Evolutionary conservation across 2,113 vertebrate species (phyloP), one percentile per base, ranked within the genome.

Genomic region (Salvelinus sp.): DNA sequence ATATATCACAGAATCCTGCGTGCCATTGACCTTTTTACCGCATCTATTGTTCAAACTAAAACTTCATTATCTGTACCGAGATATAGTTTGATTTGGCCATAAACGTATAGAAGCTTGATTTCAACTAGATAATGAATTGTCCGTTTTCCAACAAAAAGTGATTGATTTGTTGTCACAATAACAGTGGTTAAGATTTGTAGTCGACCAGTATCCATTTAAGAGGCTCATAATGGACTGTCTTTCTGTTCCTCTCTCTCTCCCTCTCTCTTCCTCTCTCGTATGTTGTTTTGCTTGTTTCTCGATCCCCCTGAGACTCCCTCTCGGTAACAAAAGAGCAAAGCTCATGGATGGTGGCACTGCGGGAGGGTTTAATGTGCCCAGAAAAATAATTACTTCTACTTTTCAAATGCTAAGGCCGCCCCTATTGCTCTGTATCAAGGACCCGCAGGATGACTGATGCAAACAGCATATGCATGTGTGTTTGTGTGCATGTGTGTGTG

Each of bases 301-400:
- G 18, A 10, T 3, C 4, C 63, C 78, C 73, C 81, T 10, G 82
- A 75, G 88, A 86, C 54, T 30, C 38, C 33, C 74, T 23, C 57
- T 38, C 23, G 22, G 76, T 75, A 79, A 77, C 66, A 82, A 81
- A 87, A 79, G 74, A 85, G 79, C 82, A 80, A 67, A 82, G 79
- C 76, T 76, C 76, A 66, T 76, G 28, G 73, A 73, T 70, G 65
- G 64, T 83, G 72, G 81, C 85, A 80, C 85, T 78, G 71, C 16
- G 60, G 83, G 79, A 87, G 80, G 83, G 62, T 69, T 71, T 85
- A 77, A 82, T 84, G 77, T 16, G 20, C 74, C 88, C 84, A 82
- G 78, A 86, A 91, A 88, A 90, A 91, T 85, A 91, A 89, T 88
- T 80, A 89, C 84, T 76, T 85, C 38, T 76, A 16, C 80, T 83